Conservation (phyloP, 2,797 vertebrate species). For the Micromesistius poutassou region DNA sequence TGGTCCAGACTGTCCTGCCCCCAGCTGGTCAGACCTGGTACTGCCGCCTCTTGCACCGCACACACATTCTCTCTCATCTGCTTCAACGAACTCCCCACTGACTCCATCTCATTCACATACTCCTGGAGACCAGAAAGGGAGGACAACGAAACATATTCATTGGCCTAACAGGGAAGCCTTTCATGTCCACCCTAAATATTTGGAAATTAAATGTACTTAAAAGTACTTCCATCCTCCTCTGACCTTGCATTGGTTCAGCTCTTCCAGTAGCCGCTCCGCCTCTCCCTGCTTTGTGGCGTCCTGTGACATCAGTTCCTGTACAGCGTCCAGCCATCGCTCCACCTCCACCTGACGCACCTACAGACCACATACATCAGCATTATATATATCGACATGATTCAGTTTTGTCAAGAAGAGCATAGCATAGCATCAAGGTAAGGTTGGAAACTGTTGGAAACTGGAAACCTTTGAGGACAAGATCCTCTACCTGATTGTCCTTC, state of each 20-base stretch:
- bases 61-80: constrained; percentile 83
- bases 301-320: constrained; percentile 80
- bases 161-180: background rate
- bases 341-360: constrained; percentile 79
- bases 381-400: too few species aligned
- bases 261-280: constrained; percentile 74
- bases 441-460: background rate
- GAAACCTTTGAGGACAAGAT: background rate
- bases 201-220: background rate
- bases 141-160: background rate
- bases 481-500: constrained; percentile 82
- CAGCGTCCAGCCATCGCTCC: constrained; percentile 82
- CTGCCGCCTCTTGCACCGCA: constrained; percentile 71
- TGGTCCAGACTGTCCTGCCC: constrained; percentile 74
- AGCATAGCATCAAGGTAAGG: background rate
- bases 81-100: constrained; percentile 81
- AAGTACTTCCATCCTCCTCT: background rate
- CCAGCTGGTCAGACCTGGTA: constrained; percentile 77
- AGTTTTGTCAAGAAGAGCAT: too few species aligned
- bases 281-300: constrained; percentile 71
- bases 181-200: background rate
- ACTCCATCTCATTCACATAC: constrained; percentile 86
- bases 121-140: constrained; percentile 59
- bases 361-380: constrained; percentile 6
- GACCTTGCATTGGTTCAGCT: constrained; percentile 79